Conservation (phyloP, 2,113 vertebrate genomes). For the Clarias macrocephalus region DNA sequence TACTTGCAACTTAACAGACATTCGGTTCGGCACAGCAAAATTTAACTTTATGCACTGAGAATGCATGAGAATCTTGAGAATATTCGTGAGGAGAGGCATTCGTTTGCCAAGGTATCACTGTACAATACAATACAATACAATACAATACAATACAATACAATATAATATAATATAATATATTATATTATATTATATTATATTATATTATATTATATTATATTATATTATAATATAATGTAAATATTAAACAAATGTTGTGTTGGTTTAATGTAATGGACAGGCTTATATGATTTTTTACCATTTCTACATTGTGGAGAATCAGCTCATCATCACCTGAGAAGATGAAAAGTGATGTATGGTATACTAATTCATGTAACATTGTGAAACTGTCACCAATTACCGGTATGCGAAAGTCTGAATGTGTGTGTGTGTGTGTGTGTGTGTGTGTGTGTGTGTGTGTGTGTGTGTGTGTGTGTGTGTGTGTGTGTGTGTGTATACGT, state of each 20-base stretch:
- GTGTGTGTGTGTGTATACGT: constrained; percentile 4
- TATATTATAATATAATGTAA: too few relatives aligned
- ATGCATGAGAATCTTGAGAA: too few relatives aligned
- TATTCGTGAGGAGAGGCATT: too few relatives aligned
- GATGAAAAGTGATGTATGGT: background rate
- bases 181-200: too few relatives aligned
- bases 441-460: constrained; percentile 21
- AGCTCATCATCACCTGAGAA: background rate
- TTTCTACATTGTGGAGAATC: background rate
- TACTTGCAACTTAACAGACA: too few relatives aligned
- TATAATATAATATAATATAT: too few relatives aligned
- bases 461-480: constrained; percentile 6
- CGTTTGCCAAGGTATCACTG: too few relatives aligned
- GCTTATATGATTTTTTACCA: background rate
- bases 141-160: too few relatives aligned
- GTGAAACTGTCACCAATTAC: background rate
- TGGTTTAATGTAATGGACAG: background rate
- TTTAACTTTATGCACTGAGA: too few relatives aligned
- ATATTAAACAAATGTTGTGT: background rate
- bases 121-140: too few relatives aligned
- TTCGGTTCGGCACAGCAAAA: too few relatives aligned
- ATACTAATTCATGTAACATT: background rate
- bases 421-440: constrained; percentile 15
- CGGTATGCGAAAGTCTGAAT: background rate
- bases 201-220: too few relatives aligned